Evolutionary conservation across 2,113 vertebrate genomes (phyloP).

Genomic region (Uria aalge): DNA sequence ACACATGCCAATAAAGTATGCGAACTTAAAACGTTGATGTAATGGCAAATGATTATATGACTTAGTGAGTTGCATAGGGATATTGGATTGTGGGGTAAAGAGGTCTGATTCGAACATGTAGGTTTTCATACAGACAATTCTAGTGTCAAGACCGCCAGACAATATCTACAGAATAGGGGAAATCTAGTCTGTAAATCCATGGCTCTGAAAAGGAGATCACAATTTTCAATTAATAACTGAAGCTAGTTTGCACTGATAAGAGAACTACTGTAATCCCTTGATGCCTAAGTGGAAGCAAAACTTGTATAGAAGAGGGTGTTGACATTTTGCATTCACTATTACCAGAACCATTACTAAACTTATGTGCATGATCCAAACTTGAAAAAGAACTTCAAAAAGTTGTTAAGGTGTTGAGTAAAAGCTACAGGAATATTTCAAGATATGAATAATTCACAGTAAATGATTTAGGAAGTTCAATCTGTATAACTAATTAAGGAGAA

Average conservation of each 20-base stretch:
- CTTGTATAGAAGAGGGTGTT: background rate
- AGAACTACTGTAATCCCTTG: background rate
- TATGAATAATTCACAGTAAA: conserved; percentile 47
- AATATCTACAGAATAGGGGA: background rate
- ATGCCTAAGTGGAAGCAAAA: background rate
- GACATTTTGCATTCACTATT: background rate
- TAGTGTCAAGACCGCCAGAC: background rate
- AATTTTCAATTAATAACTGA: background rate
- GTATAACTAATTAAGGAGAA: conserved; percentile 46
- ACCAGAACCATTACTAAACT: background rate
- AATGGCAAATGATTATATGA: background rate
- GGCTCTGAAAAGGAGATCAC: background rate
- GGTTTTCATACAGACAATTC: background rate
- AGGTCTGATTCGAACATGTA: background rate
- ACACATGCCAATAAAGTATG: background rate
- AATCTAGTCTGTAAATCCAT: background rate
- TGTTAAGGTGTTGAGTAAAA: background rate
- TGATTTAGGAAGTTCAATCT: conserved; percentile 54
- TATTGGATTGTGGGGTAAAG: background rate
- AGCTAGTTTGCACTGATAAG: background rate
- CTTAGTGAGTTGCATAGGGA: background rate
- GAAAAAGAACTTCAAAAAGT: background rate
- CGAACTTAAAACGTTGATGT: background rate
- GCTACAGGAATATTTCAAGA: background rate
- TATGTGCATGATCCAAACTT: background rate